phyloP scores from a whole-genome alignment of 2,113 vertebrate species.

The Nycticorax nycticorax region DNA sequence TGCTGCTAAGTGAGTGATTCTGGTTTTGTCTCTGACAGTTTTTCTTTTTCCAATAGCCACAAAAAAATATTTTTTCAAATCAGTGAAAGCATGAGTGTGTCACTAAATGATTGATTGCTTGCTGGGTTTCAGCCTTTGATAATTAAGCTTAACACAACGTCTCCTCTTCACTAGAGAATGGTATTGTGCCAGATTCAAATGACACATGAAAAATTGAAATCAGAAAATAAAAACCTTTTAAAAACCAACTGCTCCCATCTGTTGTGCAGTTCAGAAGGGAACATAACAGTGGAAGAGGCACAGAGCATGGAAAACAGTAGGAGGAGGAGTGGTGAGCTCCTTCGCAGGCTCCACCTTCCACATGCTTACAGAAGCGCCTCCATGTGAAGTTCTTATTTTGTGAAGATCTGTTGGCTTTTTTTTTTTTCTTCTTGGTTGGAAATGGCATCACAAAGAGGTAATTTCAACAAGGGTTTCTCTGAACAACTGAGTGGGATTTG shows the following conservation, averaged over 20 bases:
- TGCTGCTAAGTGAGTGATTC: neutral
- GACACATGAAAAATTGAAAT: slow-evolving; percentile 66
- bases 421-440: neutral
- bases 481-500: neutral
- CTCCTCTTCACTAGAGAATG: slow-evolving; percentile 62
- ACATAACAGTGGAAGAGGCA: neutral
- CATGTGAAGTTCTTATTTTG: neutral
- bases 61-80: slow-evolving; percentile 71
- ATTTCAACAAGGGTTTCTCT: neutral
- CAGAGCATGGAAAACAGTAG: neutral
- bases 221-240: slow-evolving; percentile 54
- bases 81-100: slow-evolving; percentile 66
- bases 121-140: slow-evolving; percentile 75
- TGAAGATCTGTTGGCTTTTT: neutral
- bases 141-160: slow-evolving; percentile 75
- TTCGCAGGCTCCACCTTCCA: neutral
- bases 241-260: slow-evolving; percentile 56
- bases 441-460: neutral
- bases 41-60: slow-evolving; percentile 28
- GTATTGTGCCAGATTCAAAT: slow-evolving; percentile 65
- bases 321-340: neutral
- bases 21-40: slow-evolving; percentile 44
- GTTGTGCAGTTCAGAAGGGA: neutral
- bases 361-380: neutral
- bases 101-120: slow-evolving; percentile 76